Evolutionary conservation across 2,888 invertebrate genomes (phyloP).

Genomic region (Tenodera sinensis): DNA sequence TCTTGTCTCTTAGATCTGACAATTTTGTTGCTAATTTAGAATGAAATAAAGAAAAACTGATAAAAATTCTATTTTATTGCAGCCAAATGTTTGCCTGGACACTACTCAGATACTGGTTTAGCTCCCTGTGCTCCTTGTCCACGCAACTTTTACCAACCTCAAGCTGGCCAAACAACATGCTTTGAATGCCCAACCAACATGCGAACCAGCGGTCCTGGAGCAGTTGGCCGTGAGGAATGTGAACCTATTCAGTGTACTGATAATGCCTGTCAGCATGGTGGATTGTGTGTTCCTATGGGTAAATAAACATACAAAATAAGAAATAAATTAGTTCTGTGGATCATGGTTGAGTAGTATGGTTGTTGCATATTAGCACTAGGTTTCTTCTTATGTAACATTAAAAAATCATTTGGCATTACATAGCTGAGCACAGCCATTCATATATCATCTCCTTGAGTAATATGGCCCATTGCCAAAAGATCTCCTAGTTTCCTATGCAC

Average conservation of each 20-base stretch:
- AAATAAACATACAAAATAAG: slow-evolving; percentile 18
- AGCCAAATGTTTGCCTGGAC: slow-evolving; percentile 84
- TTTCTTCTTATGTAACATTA: no score
- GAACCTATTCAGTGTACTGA: slow-evolving; percentile 82
- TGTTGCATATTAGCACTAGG: no score
- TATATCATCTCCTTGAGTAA: no score
- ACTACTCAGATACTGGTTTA: slow-evolving; percentile 88
- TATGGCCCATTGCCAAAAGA: no score
- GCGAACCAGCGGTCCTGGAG: slow-evolving; percentile 76
- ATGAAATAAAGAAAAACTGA: no score
- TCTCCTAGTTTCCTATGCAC: no score
- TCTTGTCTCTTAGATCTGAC: no score
- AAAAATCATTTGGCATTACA: no score
- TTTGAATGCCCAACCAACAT: slow-evolving; percentile 88
- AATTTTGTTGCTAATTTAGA: no score
- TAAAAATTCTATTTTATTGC: slow-evolving; percentile 21
- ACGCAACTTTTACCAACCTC: slow-evolving; percentile 84
- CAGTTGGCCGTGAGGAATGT: slow-evolving; percentile 82
- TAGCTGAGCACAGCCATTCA: no score
- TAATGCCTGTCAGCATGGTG: slow-evolving; percentile 86
- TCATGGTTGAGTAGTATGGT: no score
- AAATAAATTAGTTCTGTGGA: no score
- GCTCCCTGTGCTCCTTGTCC: slow-evolving; percentile 93
- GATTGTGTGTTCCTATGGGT: slow-evolving; percentile 81
- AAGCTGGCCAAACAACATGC: slow-evolving; percentile 79